A percentile compares a stretch with the other conserved stretches of the same genome.
Conservation (phyloP, 2,888 invertebrate genomes). For the Lamellibrachia columna region DNA sequence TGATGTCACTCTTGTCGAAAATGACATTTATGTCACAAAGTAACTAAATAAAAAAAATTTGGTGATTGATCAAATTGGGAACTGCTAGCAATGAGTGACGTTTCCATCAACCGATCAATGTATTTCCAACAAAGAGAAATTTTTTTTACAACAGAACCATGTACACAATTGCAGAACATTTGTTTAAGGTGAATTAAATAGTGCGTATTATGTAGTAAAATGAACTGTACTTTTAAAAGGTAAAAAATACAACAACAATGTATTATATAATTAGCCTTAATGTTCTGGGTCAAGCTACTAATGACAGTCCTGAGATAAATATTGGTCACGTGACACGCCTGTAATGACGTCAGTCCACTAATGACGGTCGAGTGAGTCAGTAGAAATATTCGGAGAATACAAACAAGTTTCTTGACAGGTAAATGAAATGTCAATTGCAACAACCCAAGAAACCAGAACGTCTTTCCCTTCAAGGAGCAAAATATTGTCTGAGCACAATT, state of each 20-base stretch:
- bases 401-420: too few species aligned
- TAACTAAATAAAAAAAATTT: background rate
- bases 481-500: too few species aligned
- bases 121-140: background rate
- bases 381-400: too few species aligned
- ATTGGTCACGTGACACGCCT: background rate
- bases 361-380: too few species aligned
- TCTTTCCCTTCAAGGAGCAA: too few species aligned
- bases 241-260: background rate
- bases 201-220: background rate
- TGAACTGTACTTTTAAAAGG: background rate
- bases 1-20: conserved; percentile 28
- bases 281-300: background rate
- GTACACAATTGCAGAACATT: too few species aligned
- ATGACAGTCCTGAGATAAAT: background rate
- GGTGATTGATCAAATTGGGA: conserved; percentile 6
- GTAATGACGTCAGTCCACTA: too few species aligned
- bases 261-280: background rate
- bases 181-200: background rate
- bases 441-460: too few species aligned
- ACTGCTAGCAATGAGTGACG: background rate
- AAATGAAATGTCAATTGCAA: too few species aligned
- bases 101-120: background rate
- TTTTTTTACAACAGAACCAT: background rate
- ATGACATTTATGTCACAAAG: conserved; percentile 28